phyloP scores from a whole-genome alignment of 1,140 invertebrate genomes.

The Zaprionus vittiger region DNA sequence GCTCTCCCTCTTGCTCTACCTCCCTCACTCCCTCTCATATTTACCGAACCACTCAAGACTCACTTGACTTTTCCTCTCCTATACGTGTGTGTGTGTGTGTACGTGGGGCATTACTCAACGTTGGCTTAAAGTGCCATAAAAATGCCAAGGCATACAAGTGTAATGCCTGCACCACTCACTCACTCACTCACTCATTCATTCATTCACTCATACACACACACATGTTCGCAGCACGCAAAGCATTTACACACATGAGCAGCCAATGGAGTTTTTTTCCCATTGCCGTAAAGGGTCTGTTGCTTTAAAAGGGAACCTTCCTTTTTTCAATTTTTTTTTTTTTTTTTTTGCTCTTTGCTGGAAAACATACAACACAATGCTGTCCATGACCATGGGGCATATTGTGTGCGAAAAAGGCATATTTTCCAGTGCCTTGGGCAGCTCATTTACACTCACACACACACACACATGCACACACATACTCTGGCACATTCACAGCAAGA shows the following conservation, averaged over 20 bases:
- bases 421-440: conserved; percentile 26
- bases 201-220: conserved; percentile 15
- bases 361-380: conserved; percentile 11
- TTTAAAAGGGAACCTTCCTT: conserved; percentile 33
- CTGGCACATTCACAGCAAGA: not conserved
- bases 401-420: conserved; percentile 53
- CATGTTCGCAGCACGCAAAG: conserved; percentile 21
- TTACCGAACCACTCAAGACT: conserved; percentile 31
- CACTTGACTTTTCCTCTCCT: conserved; percentile 44
- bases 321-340: conserved; percentile 3
- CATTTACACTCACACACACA: conserved; percentile 44
- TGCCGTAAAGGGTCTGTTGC: conserved; percentile 27
- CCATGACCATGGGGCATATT: conserved; percentile 48
- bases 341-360: conserved; percentile 14
- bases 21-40: not conserved
- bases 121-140: conserved; percentile 78
- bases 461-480: not conserved
- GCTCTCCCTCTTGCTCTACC: not conserved
- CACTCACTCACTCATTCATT: conserved; percentile 12
- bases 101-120: conserved; percentile 64
- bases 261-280: conserved; percentile 43
- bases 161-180: conserved; percentile 47
- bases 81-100: conserved; percentile 2
- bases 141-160: conserved; percentile 58
- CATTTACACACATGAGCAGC: conserved; percentile 72